Conservation (phyloP, 2,113 vertebrate species). For the Oryzias woworae region DNA sequence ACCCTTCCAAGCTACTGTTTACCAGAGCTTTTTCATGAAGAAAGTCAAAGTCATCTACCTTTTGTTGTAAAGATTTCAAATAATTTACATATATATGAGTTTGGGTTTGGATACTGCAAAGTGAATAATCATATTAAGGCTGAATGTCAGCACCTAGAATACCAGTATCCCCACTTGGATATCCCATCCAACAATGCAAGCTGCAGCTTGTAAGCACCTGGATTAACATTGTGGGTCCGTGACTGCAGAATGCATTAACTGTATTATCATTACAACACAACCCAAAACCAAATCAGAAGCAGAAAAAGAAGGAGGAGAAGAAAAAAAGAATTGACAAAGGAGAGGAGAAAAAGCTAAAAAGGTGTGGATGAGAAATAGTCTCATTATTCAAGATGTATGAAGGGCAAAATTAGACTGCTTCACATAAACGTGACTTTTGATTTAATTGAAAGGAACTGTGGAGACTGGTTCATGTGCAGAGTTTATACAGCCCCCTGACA, state of each 20-base stretch:
- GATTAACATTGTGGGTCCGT: conserved; percentile 8
- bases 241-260: conserved; percentile 25
- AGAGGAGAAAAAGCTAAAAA: background rate
- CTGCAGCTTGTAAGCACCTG: background rate
- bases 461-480: conserved; percentile 19
- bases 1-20: background rate
- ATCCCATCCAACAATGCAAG: conserved; percentile 3
- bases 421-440: conserved; percentile 47
- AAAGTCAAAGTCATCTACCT: background rate
- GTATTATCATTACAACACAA: background rate
- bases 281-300: conserved; percentile 8
- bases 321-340: background rate
- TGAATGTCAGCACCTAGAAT: conserved; percentile 11
- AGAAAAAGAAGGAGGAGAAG: background rate
- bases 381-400: conserved; percentile 26
- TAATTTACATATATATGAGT: background rate
- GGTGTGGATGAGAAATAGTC: conserved; percentile 10
- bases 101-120: conserved; percentile 7
- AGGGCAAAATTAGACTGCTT: conserved; percentile 31
- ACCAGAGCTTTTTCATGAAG: background rate
- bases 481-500: background rate
- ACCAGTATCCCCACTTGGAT: conserved; percentile 3
- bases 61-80: background rate
- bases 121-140: conserved; percentile 11
- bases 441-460: conserved; percentile 53